phyloP scores from a whole-genome alignment of 2,797 vertebrate genomes.

The Thamnophis elegans region DNA sequence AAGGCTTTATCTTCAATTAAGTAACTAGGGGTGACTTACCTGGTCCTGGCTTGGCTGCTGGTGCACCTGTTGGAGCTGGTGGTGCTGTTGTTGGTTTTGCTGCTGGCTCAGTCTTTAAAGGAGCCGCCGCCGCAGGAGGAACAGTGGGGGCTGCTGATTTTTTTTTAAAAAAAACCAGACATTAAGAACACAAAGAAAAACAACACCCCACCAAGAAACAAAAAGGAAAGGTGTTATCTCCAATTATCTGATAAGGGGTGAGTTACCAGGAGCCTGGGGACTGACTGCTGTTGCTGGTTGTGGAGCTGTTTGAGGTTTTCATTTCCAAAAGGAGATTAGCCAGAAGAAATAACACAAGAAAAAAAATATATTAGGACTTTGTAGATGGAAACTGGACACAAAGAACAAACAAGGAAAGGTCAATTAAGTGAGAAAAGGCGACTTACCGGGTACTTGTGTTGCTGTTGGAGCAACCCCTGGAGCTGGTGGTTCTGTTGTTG shows the following conservation, averaged over 20 bases:
- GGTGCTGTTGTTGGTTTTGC: background rate
- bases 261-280: background rate
- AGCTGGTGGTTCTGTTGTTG: background rate
- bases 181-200: background rate
- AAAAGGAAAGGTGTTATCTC: background rate
- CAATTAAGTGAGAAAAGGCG: background rate
- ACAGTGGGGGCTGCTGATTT: background rate
- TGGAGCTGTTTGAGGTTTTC: background rate
- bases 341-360: background rate
- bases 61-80: background rate
- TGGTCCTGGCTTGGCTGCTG: background rate
- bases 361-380: background rate
- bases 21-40: background rate
- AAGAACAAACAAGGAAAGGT: background rate
- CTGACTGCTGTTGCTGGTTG: background rate
- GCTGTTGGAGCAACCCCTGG: background rate
- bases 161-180: background rate
- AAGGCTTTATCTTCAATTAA: background rate
- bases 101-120: background rate
- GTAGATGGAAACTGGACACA: background rate
- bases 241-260: background rate
- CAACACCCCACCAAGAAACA: background rate
- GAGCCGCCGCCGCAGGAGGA: background rate
- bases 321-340: background rate
- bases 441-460: background rate